phyloP scores from a whole-genome alignment of 2,888 invertebrate species.

The Latheticus oryzae region DNA sequence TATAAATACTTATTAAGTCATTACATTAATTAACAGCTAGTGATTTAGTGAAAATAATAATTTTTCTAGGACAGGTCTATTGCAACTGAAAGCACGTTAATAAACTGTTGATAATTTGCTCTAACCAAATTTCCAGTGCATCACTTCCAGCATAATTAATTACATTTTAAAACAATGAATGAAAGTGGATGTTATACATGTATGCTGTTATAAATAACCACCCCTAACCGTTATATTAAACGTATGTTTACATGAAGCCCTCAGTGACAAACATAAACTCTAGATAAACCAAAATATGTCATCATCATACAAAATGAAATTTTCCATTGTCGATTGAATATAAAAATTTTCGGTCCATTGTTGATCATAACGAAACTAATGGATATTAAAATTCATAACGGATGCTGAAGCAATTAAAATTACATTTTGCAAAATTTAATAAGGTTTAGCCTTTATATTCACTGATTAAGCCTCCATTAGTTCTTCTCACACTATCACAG shows the following conservation, averaged over 20 bases:
- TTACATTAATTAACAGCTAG: no score
- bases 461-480: conserved; percentile 49
- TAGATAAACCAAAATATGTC: conserved; percentile 24
- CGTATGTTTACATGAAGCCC: conserved; percentile 25
- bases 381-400: conserved; percentile 40
- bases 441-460: conserved; percentile 49
- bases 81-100: conserved; percentile 7
- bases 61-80: no score
- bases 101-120: conserved; percentile 9
- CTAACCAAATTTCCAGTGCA: conserved; percentile 23
- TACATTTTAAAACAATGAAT: conserved; percentile 32
- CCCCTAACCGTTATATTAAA: conserved; percentile 19
- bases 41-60: no score
- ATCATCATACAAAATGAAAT: conserved; percentile 9
- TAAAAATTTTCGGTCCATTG: no score
- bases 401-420: conserved; percentile 47
- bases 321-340: conserved; percentile 8
- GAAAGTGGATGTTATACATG: conserved; percentile 11
- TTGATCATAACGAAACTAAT: conserved; percentile 29
- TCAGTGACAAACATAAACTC: conserved; percentile 11
- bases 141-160: conserved; percentile 28
- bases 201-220: conserved; percentile 24
- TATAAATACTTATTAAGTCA: no score
- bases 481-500: conserved; percentile 44
- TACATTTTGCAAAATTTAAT: conserved; percentile 48